Conservation (phyloP, 2,797 vertebrate genomes). For the Fundulus diaphanus region DNA sequence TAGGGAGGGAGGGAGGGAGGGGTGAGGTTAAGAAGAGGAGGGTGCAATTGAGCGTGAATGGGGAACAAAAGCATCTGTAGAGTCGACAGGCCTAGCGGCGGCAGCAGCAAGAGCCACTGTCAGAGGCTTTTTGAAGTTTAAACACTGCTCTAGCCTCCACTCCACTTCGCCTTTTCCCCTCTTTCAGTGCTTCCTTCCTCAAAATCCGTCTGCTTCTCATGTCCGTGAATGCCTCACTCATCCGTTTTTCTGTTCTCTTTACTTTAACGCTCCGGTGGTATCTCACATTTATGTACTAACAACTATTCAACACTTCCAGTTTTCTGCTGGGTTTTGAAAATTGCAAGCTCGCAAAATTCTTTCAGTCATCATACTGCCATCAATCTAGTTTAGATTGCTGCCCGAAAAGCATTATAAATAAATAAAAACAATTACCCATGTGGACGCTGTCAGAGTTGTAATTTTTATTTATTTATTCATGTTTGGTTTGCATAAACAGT, state of each 20-base stretch:
- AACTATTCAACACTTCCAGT: neutral
- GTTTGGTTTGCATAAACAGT: neutral
- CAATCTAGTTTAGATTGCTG: neutral
- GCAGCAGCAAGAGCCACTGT: slow-evolving; percentile 75
- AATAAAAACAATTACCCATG: neutral
- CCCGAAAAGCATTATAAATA: neutral
- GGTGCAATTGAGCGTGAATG: slow-evolving; percentile 47
- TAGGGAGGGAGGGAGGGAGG: slow-evolving; percentile 50
- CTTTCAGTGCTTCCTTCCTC: slow-evolving; percentile 45
- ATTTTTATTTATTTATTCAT: no score
- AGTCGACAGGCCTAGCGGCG: slow-evolving; percentile 76
- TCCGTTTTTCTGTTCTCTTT: neutral
- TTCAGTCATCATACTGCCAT: neutral
- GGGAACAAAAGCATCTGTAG: slow-evolving; percentile 84
- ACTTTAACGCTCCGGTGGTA: neutral
- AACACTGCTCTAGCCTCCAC: slow-evolving; percentile 44
- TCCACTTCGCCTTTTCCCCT: slow-evolving; percentile 46
- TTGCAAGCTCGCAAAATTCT: neutral
- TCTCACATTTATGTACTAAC: neutral
- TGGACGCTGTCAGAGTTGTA: neutral
- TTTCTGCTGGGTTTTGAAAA: neutral
- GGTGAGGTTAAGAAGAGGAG: slow-evolving; percentile 49
- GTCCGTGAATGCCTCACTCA: slow-evolving; percentile 38
- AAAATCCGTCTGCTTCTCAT: slow-evolving; percentile 45
- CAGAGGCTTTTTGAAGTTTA: slow-evolving; percentile 81